phyloP scores from a whole-genome alignment of 1,140 invertebrate genomes.

The Heliconius eleuchia region DNA sequence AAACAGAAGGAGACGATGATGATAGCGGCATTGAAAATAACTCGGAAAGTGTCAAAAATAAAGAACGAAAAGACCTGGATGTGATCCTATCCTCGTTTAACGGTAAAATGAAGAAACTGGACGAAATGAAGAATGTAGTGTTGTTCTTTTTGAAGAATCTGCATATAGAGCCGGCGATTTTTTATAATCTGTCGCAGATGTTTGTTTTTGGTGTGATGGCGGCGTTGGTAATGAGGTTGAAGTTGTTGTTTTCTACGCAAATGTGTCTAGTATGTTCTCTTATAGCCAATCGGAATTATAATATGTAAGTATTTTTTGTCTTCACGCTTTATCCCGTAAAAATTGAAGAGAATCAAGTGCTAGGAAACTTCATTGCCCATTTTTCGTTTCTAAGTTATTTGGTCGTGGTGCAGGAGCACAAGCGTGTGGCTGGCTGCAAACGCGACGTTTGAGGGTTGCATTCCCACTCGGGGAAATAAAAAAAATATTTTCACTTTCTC shows the following conservation, averaged over 20 bases:
- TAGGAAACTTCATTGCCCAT: too few relatives aligned
- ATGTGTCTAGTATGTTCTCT: conserved; percentile 87
- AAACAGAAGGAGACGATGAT: conserved; percentile 42
- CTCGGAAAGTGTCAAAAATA: conserved; percentile 35
- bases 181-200: conserved; percentile 88
- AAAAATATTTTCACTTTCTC: too few relatives aligned
- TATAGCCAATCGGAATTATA: conserved; percentile 73
- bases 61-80: conserved; percentile 43
- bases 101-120: conserved; percentile 1
- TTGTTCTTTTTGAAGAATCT: conserved; percentile 50
- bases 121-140: conserved; percentile 30
- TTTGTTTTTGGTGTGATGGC: conserved; percentile 88
- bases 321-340: not conserved
- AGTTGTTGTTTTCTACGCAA: conserved; percentile 91
- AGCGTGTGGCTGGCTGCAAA: too few relatives aligned
- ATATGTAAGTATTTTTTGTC: conserved; percentile 46
- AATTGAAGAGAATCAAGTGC: too few relatives aligned
- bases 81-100: not conserved
- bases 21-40: conserved; percentile 59
- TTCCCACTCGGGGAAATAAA: too few relatives aligned
- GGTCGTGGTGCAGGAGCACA: too few relatives aligned
- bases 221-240: conserved; percentile 90
- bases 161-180: conserved; percentile 83
- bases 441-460: too few relatives aligned
- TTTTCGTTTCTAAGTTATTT: too few relatives aligned